phyloP scores from a whole-genome alignment of 1,140 invertebrate species.

The Sycobia sp. region DNA sequence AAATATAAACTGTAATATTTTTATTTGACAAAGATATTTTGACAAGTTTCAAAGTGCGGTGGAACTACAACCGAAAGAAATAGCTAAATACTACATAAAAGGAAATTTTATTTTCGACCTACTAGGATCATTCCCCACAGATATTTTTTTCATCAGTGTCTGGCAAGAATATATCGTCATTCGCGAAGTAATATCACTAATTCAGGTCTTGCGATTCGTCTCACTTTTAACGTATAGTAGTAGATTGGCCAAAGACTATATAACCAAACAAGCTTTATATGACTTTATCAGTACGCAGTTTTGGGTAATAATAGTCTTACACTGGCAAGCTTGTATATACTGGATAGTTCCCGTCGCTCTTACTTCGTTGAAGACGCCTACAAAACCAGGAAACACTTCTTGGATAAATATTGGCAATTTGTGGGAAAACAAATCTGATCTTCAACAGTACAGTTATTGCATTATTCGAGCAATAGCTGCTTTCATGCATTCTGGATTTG shows the following conservation, averaged over 20 bases:
- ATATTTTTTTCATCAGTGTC: slow-evolving; percentile 38
- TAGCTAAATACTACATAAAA: slow-evolving; percentile 43
- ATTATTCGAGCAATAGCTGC: slow-evolving; percentile 43
- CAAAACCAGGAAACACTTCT: slow-evolving; percentile 37
- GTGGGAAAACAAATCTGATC: slow-evolving; percentile 36
- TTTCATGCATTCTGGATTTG: slow-evolving; percentile 47
- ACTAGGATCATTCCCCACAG: slow-evolving; percentile 50
- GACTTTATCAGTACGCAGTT: slow-evolving; percentile 44
- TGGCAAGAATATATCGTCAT: slow-evolving; percentile 39
- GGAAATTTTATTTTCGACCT: slow-evolving; percentile 47
- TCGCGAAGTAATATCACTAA: slow-evolving; percentile 42
- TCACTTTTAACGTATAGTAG: slow-evolving; percentile 43
- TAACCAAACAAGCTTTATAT: slow-evolving; percentile 33
- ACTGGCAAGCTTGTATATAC: slow-evolving; percentile 53
- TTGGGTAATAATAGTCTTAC: slow-evolving; percentile 44
- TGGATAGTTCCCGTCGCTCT: slow-evolving; percentile 49
- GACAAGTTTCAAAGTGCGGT: slow-evolving; percentile 42
- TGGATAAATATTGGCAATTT: slow-evolving; percentile 47
- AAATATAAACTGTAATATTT: too few relatives aligned
- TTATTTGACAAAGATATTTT: slow-evolving; percentile 44
- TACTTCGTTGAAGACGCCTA: slow-evolving; percentile 31
- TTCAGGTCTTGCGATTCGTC: slow-evolving; percentile 48
- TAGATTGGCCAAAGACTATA: slow-evolving; percentile 37
- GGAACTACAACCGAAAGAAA: slow-evolving; percentile 40
- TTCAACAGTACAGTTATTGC: slow-evolving; percentile 38